Percentiles rank a stretch among this genome's conserved stretches.
phyloP scores from a whole-genome alignment of 2,797 vertebrate genomes.

The Chromis chromis region DNA sequence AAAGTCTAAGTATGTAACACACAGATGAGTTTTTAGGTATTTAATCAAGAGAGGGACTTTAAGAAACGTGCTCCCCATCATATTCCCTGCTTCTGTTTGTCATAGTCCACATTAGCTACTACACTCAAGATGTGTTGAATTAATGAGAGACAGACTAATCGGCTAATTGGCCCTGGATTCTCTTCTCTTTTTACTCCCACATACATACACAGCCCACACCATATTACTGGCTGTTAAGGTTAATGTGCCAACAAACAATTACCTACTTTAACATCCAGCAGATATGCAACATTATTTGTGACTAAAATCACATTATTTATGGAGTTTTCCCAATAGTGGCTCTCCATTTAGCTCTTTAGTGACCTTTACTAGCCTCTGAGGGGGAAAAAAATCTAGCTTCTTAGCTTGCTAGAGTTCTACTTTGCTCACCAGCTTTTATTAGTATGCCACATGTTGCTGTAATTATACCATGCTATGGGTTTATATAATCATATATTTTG shows the following conservation, averaged over 20 bases:
- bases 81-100: neutral
- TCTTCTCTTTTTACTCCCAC: neutral
- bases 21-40: no score
- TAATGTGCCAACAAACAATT: neutral
- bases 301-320: neutral
- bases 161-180: no score
- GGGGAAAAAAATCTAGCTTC: neutral
- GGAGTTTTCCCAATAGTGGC: neutral
- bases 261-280: neutral
- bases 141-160: neutral
- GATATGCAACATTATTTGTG: neutral
- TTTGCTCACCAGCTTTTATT: conserved; percentile 16
- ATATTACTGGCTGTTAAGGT: no score
- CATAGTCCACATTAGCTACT: neutral
- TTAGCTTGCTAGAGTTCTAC: neutral
- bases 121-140: neutral
- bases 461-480: neutral
- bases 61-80: neutral
- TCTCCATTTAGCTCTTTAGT: neutral
- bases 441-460: neutral
- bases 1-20: no score
- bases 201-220: no score
- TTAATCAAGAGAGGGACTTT: neutral
- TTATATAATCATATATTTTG: neutral
- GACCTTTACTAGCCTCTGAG: neutral